Base-by-base conservation (phyloP, 2,888 invertebrate species). In the Limnephilus auricula region DNA sequence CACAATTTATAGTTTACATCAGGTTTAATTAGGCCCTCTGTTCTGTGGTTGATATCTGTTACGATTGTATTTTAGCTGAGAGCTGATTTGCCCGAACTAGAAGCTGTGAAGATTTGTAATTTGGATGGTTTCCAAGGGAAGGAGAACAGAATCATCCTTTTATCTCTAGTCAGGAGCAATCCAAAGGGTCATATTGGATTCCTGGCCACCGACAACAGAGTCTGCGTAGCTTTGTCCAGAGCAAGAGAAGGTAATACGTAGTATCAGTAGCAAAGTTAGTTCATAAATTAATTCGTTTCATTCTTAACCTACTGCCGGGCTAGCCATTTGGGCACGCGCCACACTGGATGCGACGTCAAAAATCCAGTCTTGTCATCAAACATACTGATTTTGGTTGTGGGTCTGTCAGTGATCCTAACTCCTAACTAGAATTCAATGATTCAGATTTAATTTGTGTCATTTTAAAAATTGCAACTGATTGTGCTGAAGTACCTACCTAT, bases 61-160 rank as follows among this genome's bases (percentile, higher is more conserved):
- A 25, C 5, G 18, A 25, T 15, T 25, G 15, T n/a, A 65, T 65
- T 65, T 65, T 65, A 65, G 65, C 65, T 65, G 9, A 25, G 65
- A 25, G 65, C 65, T 25, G 65, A 65, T 25, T 65, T 89, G n/a
- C 25, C 34, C 9, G 37, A 78, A 3, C 34, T 92, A 32, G 31
- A 89, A 30, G 32, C 40, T 34, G 96, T 98, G 12, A 95, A 96
- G 93, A 96, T 98, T 31, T 96, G 97, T 0, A 97, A 97, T 0
- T 97, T 98, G 1, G 98, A 98, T 94, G 98, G 97, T 94, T 98
- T 96, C 94, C 98, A 98, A 95, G 98, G 98, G 0, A 97, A 98
- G 94, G 98, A 98, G 95, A 97, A 96, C 94, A 97, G 97, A 94
- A 98, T 98, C 94, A 97, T 98, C 90, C 95, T 98, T 93, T 94